Conservation (phyloP, 2,888 invertebrate genomes). For the Entomobrya multifasciata region DNA sequence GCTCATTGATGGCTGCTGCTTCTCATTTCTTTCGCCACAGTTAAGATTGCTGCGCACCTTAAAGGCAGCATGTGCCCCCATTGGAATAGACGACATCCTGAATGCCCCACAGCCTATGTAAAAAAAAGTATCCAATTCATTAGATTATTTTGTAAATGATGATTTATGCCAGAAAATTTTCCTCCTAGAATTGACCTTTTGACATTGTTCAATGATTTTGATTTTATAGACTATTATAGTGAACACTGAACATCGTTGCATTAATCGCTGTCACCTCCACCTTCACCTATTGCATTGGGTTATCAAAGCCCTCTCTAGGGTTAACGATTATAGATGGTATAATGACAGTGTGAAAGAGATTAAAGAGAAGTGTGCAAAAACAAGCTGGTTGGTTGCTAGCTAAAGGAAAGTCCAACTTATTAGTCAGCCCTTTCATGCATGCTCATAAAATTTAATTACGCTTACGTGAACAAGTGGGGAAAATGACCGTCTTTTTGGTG, state of each 20-base stretch:
- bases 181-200: conserved; percentile 9
- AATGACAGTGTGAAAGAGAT: too few species aligned
- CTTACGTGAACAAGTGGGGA: conserved; percentile 64
- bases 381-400: too few species aligned
- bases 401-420: not conserved
- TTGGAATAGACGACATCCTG: conserved; percentile 88
- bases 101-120: conserved; percentile 64
- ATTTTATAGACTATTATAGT: too few species aligned
- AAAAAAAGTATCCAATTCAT: conserved; percentile 8
- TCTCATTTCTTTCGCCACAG: conserved; percentile 58
- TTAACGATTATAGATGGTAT: too few species aligned
- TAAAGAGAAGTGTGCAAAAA: too few species aligned
- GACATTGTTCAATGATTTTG: not conserved
- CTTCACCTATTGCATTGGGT: too few species aligned
- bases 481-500: conserved; percentile 52
- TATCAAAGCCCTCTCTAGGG: too few species aligned
- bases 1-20: conserved; percentile 47
- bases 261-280: too few species aligned
- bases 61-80: conserved; percentile 87
- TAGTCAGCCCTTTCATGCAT: not conserved
- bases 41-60: conserved; percentile 85
- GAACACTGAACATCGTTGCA: too few species aligned
- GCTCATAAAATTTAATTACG: not conserved
- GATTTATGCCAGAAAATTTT: not conserved
- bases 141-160: not conserved